Evolutionary conservation across 2,888 invertebrate species (phyloP).

Genomic region (Perizoma affinitatum): DNA sequence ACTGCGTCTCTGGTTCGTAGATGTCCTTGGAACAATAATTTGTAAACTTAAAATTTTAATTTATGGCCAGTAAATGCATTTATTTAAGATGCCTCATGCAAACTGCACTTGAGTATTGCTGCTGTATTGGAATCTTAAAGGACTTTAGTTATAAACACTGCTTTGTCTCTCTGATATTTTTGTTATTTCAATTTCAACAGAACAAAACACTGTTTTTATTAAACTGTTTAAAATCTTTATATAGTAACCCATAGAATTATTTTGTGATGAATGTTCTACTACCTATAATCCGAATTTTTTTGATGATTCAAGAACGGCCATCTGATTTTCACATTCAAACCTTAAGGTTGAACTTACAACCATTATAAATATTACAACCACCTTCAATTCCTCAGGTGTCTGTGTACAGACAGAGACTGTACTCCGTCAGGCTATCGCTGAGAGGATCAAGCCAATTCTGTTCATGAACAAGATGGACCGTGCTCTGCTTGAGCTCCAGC

Average conservation of each 20-base stretch:
- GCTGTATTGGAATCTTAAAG: too few species aligned
- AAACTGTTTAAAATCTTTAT: too few species aligned
- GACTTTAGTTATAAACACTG: too few species aligned
- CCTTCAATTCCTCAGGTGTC: constrained; percentile 88
- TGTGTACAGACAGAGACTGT: constrained; percentile 99
- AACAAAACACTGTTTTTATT: too few species aligned
- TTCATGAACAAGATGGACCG: constrained; percentile 99
- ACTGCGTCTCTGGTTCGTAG: constrained; percentile 97
- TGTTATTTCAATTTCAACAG: too few species aligned
- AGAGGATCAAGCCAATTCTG: constrained; percentile 99
- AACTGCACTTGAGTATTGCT: too few species aligned
- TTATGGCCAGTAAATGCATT: too few species aligned
- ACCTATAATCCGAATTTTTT: constrained; percentile 27
- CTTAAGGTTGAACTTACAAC: background rate
- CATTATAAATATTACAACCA: background rate
- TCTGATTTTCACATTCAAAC: constrained; percentile 9
- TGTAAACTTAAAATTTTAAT: too few species aligned
- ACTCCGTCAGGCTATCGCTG: constrained; percentile 99
- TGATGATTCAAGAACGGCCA: constrained; percentile 31
- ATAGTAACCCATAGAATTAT: too few species aligned
- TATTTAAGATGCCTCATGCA: too few species aligned
- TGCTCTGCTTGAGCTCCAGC: constrained; percentile 97
- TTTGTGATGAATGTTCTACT: constrained; percentile 30
- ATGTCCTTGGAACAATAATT: background rate
- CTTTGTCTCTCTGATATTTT: too few species aligned